Evolutionary conservation across 1,140 invertebrate species (phyloP).

Genomic region (Meteorus sp.): DNA sequence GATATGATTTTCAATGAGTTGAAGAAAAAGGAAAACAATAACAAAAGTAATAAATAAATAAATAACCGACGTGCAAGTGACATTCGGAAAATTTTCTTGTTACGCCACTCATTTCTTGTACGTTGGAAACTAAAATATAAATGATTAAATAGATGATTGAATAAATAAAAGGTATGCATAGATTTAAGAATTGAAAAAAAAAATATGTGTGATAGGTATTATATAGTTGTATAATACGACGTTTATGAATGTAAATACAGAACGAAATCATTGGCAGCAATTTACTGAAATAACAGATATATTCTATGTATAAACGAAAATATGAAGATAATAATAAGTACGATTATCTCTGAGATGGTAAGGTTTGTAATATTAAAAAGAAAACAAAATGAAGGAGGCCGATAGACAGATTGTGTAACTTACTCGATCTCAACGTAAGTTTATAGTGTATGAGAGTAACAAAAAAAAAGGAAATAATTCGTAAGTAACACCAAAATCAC

Average conservation of each 20-base stretch:
- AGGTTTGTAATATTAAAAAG: slow-evolving; percentile 48
- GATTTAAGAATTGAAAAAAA: slow-evolving; percentile 10
- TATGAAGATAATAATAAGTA: slow-evolving; percentile 37
- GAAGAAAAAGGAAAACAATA: background rate
- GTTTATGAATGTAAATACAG: slow-evolving; percentile 55
- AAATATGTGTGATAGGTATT: slow-evolving; percentile 44
- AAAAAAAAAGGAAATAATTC: slow-evolving; percentile 37
- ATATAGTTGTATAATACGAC: slow-evolving; percentile 51
- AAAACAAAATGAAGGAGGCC: slow-evolving; percentile 38
- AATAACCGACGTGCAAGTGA: background rate
- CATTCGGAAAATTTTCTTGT: background rate
- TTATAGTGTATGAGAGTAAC: too few species aligned
- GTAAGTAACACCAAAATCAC: slow-evolving; percentile 57
- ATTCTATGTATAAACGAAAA: slow-evolving; percentile 49
- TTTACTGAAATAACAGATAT: slow-evolving; percentile 39
- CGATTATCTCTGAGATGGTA: slow-evolving; percentile 49
- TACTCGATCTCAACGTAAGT: slow-evolving; percentile 58
- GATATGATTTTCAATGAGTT: background rate
- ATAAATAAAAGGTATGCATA: background rate
- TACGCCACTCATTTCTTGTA: background rate
- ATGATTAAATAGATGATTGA: slow-evolving; percentile 26
- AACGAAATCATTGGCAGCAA: slow-evolving; percentile 42
- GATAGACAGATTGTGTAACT: slow-evolving; percentile 50
- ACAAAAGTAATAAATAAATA: background rate
- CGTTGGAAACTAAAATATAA: slow-evolving; percentile 21